Base-by-base conservation (phyloP, 2,113 vertebrate species). In the Echinops telfairi region DNA sequence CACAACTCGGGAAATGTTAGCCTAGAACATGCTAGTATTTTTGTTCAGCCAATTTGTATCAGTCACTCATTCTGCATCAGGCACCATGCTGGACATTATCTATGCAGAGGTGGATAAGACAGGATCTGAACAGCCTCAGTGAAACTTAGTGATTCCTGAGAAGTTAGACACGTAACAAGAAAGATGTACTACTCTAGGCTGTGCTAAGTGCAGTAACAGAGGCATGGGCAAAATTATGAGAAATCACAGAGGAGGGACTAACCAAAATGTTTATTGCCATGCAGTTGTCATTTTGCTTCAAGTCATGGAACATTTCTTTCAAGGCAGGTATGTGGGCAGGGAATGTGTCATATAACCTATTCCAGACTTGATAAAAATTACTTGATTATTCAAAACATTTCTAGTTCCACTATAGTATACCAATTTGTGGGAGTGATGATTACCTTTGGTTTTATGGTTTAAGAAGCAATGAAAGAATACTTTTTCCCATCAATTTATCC, bases 381-480 rank as follows among this genome's bases (percentile, higher is more conserved):
- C 27, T 31, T n/a, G 47, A 81, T 53, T 19, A 15, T 86, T 20
- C 25, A 68, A 22, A 2, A 12, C 57, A 38, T 62, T 83, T 70
- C 43, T 57, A 77, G 31, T 77, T 83, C 5, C 29, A 36, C 25
- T 92, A 31, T 11, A 86, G 57, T 43, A 10, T 1, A 58, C 31
- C 75, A 36, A 84, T 22, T 17, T 58, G 6, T 66, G 33, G 22
- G 2, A 23, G 33, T 85, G 22, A 36, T 36, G 33, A 90, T 83
- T 92, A 64, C 27, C 47, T 85, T 88, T 66, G 12, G 19, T 88
- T 91, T 93, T 47, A 88, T 70, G 64, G n/a, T 83, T 83, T 78
- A 82, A 93, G 60, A 94, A 95, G 10, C 33, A 92, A 4, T 31
- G 29, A 83, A 88, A 92, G 58, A 78, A 73, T 76, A 82, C 31